These are phyloP conservation scores for Halcyon chelicuti DNA, from an alignment of 2,797 vertebrate species.

Conservation along the genomic window DNA sequence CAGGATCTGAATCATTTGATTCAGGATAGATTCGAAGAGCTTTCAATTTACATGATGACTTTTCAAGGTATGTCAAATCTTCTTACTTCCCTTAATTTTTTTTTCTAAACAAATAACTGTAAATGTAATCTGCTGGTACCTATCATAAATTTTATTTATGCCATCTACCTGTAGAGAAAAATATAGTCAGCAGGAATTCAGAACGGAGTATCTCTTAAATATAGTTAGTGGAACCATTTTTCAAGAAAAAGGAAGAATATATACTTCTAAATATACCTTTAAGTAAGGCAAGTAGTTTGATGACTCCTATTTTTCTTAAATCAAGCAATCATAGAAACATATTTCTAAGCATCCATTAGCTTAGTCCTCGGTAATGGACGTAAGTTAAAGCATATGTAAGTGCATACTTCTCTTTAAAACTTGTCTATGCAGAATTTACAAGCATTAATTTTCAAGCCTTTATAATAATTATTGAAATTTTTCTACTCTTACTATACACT, in stretches of 20 bases:
- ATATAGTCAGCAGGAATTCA: not conserved
- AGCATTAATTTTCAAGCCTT: slow-evolving; percentile 10
- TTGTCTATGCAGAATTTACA: slow-evolving; percentile 40
- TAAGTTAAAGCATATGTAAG: slow-evolving; percentile 44
- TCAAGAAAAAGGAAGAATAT: not conserved
- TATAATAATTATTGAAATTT: slow-evolving; percentile 27
- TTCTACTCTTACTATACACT: not conserved
- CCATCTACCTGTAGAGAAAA: not conserved
- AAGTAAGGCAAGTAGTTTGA: not conserved
- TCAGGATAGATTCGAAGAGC: not conserved
- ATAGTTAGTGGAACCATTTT: not conserved
- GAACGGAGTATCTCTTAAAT: not conserved
- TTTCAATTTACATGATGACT: not conserved
- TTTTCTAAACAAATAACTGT: not conserved
- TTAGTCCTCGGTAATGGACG: not conserved
- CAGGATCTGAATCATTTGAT: not conserved
- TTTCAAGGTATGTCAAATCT: not conserved
- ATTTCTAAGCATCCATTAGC: not conserved
- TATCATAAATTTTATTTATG: not conserved
- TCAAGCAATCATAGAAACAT: not conserved
- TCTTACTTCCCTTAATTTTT: not conserved
- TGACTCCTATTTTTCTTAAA: not conserved
- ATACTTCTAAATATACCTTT: not conserved
- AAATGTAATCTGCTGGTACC: not conserved
- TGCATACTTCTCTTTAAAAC: slow-evolving; percentile 49